Evolutionary conservation across 2,888 invertebrate genomes (phyloP).

Genomic region (Phalera bucephala): DNA sequence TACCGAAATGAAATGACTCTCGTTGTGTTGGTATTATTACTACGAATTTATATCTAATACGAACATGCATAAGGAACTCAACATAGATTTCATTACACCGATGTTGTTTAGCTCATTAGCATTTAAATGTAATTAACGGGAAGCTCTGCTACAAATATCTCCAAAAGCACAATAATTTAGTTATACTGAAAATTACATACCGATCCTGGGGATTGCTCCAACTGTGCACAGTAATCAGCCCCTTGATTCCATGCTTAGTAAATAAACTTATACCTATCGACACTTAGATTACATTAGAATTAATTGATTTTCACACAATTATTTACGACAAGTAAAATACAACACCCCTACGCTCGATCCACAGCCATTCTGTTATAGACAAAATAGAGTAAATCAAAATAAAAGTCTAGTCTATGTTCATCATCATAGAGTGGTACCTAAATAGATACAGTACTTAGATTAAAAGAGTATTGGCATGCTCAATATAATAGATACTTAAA

Average conservation of each 20-base stretch:
- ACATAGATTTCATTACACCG: conserved; percentile 3
- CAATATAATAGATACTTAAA: no score
- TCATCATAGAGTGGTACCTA: no score
- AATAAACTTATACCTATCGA: conserved; percentile 32
- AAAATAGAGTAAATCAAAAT: no score
- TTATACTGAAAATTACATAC: conserved; percentile 55
- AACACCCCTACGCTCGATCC: conserved; percentile 61
- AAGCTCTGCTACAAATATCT: conserved; percentile 37
- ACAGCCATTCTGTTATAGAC: conserved; percentile 65
- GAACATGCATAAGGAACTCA: conserved; percentile 5
- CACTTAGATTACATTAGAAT: conserved; percentile 47
- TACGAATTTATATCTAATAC: conserved; percentile 6
- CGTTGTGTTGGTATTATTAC: conserved; percentile 32
- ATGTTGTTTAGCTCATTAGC: conserved; percentile 11
- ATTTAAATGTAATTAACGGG: conserved; percentile 25
- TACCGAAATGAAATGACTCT: conserved; percentile 51
- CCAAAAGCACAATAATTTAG: conserved; percentile 39
- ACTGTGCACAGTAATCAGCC: conserved; percentile 53
- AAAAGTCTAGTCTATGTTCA: no score
- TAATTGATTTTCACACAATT: conserved; percentile 48
- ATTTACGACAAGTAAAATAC: conserved; percentile 49
- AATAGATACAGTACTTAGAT: no score
- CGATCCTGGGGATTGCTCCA: conserved; percentile 55
- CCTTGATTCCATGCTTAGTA: conserved; percentile 60
- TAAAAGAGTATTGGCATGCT: no score